Percentiles rank a stretch among this genome's conserved stretches.
These are phyloP conservation scores for Drosophila jambulina DNA, from an alignment of 1,140 invertebrate genomes.

Conservation along the genomic window DNA sequence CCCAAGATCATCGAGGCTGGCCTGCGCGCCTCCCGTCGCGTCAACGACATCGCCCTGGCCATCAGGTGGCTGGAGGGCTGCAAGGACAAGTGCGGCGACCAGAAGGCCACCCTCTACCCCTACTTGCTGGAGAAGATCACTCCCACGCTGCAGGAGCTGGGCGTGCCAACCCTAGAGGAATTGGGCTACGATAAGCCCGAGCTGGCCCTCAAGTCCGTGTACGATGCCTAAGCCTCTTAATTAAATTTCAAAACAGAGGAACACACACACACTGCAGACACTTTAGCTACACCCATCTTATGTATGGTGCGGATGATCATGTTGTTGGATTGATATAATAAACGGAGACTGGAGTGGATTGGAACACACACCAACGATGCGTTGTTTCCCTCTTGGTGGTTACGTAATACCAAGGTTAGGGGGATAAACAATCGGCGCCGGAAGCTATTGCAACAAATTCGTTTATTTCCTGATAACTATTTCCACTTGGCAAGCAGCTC, in stretches of 20 bases:
- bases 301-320: conserved; percentile 69
- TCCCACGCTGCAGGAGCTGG: conserved; percentile 96
- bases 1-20: conserved; percentile 96
- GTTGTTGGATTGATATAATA: conserved; percentile 78
- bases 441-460: conserved; percentile 27
- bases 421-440: conserved; percentile 15
- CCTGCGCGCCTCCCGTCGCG: conserved; percentile 95
- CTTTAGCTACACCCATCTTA: conserved; percentile 33
- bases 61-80: conserved; percentile 96
- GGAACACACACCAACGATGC: conserved; percentile 45
- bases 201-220: conserved; percentile 91
- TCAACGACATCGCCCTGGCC: conserved; percentile 97
- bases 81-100: conserved; percentile 95
- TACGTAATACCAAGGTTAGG: conserved; percentile 71
- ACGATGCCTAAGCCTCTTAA: conserved; percentile 86
- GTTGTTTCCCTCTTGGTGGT: conserved; percentile 43
- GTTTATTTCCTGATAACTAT: conserved; percentile 58
- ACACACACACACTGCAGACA: conserved; percentile 36
- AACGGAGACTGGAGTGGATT: conserved; percentile 73
- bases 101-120: conserved; percentile 93
- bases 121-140: conserved; percentile 97
- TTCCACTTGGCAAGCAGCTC: conserved; percentile 89
- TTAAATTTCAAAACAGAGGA: conserved; percentile 60
- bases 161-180: conserved; percentile 97
- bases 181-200: conserved; percentile 99